Base-by-base conservation (phyloP, 2,888 invertebrate genomes). In the Andricus quercusramuli region DNA sequence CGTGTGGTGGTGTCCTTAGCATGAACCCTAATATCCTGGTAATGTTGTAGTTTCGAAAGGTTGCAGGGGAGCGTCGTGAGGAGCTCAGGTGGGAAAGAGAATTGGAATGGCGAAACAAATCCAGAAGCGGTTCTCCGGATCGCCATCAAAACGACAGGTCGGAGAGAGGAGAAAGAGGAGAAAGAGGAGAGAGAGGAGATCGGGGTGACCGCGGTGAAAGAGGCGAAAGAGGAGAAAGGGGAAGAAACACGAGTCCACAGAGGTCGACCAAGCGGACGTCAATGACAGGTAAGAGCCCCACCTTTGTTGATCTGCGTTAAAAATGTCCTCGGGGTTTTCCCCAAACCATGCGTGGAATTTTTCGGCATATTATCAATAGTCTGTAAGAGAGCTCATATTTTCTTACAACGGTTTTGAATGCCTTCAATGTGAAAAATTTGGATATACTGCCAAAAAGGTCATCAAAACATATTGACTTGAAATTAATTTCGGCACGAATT, bases 71-170 rank as follows among this genome's bases (percentile, higher is more conserved):
- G 86, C 91, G 92, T 47, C 91, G 93, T 44, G 93, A 92, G 78
- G 93, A 93, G 81, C 88, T 92, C 79, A 90, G 88, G 84, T 91
- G 92, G 90, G 93, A 92, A 76, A 88, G 91, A 47, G 93, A 93
- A 81, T 87, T 93, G 82, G 93, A 93, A 79, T 93, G 93, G 90
- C 90, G 92, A 80, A 92, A 90, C 86, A 92, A 91, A 82, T 92
- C 92, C 13, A 90, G 92, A 79, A 90, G 91, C 67, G 91, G 92
- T 13, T 93, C 92, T 5, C 92, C 92, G 6, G 92, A 92, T 82
- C 90, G 92, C 74, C 90, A 90, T 85, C 93, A 92, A 80, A 88
- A 90, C 94, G 95, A 89, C 93, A 94, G 94, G 93, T 93, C 62
- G 92, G 94, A 83, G 94, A 95, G 85, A 64, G 51, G 70, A 9